Evolutionary conservation across 2,113 vertebrate genomes (phyloP), one percentile per base, ranked within the genome.

Genomic region (Acanthochromis polyacanthus): DNA sequence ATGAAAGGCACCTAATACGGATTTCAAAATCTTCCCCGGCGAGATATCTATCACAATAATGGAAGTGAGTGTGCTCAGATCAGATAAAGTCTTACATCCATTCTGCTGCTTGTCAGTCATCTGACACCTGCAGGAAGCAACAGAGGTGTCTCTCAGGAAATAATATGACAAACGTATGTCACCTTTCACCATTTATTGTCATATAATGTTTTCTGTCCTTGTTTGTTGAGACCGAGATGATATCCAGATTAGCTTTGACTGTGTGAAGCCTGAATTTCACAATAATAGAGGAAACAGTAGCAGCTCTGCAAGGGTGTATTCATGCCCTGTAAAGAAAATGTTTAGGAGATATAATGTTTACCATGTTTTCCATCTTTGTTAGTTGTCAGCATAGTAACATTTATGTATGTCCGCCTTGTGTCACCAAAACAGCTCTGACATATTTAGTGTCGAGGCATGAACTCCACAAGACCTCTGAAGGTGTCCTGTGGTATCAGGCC

Each of bases 31-130:
- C 61, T 61, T 61, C 52, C 56, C 59, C 8, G 69, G 84, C 56
- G 8, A 22, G 71, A 78, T 88, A 70, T 64, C n/a, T 23, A 70
- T 85, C 78, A 25, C 82, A 67, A 64, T 82, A 71, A 65, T 8
- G 56, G 46, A 63, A 61, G 56, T 14, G 45, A 71, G 59, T 11
- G n/a, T 56, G 64, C 74, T 70, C 22, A 4, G 22, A 77, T 79
- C 62, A 71, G 81, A 78, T 61, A 66, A 76, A 66, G 60, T n/a
- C 2, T 80, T 75, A 59, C 38, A 36, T 71, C 77, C 51, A 53
- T 88, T 81, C 28, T 67, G 43, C 43, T 81, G 25, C 81, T 77
- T 62, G 60, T 82, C 83, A 6, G 55, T 89, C 73, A 82, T 23
- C 61, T 63, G 77, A 77, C 36, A 36, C 57, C 38, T 14, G 10